Evolutionary conservation across 2,888 invertebrate genomes (phyloP).

Genomic region (Netelia virgata): DNA sequence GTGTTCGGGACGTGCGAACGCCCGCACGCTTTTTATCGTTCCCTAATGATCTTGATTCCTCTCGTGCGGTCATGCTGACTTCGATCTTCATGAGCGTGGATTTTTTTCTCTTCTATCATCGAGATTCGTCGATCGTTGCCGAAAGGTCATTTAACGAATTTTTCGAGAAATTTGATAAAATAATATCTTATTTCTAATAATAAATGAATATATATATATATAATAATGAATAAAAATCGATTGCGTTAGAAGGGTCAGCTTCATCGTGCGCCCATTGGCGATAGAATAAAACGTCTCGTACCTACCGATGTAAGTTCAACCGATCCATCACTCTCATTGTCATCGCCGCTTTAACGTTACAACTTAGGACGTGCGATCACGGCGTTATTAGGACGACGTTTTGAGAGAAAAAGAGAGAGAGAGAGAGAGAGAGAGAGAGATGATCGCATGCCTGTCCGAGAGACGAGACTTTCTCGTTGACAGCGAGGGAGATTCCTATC

Average conservation of each 20-base stretch:
- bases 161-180: no score
- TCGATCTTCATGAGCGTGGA: background rate
- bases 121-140: no score
- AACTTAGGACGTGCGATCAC: conserved; percentile 39
- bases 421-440: no score
- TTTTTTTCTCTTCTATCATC: no score
- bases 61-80: conserved; percentile 16
- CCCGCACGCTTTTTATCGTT: conserved; percentile 35
- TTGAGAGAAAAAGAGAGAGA: conserved; percentile 15
- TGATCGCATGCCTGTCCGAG: background rate
- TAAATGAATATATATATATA: no score
- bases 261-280: background rate
- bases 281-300: background rate
- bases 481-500: conserved; percentile 58
- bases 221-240: no score
- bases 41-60: conserved; percentile 35
- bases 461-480: conserved; percentile 55
- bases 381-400: conserved; percentile 55
- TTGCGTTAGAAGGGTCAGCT: conserved; percentile 19
- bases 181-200: no score
- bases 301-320: conserved; percentile 37
- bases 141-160: no score
- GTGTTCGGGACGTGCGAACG: conserved; percentile 33
- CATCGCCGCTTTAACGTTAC: conserved; percentile 53
- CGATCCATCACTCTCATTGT: conserved; percentile 69